A percentile compares a stretch with the other conserved stretches of the same genome.
phyloP scores from a whole-genome alignment of 2,113 vertebrate genomes.

The Carassius auratus region DNA sequence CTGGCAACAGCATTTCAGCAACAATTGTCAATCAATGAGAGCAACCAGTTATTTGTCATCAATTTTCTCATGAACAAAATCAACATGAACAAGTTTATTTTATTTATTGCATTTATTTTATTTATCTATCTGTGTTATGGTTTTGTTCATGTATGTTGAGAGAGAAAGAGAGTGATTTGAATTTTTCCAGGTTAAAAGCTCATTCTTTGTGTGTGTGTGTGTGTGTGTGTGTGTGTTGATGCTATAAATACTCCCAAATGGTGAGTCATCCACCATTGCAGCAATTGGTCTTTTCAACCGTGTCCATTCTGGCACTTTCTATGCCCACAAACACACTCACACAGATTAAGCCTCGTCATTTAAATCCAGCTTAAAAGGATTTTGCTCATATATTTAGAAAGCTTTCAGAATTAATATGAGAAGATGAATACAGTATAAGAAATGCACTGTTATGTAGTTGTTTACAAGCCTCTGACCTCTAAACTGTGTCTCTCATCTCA shows the following conservation, averaged over 20 bases:
- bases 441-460: background rate
- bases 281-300: conserved; percentile 25
- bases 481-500: background rate
- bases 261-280: conserved; percentile 39
- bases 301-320: conserved; percentile 26
- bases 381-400: conserved; percentile 11
- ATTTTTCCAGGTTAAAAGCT: background rate
- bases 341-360: conserved; percentile 16
- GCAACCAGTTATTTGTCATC: background rate
- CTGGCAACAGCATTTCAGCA: background rate
- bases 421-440: background rate
- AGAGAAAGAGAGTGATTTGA: background rate
- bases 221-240: background rate
- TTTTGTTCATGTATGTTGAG: background rate
- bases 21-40: background rate
- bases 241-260: conserved; percentile 35
- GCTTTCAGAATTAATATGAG: background rate
- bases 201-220: background rate
- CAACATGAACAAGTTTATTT: too few relatives aligned
- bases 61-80: too few relatives aligned
- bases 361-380: conserved; percentile 22
- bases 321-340: conserved; percentile 10
- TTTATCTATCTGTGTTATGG: background rate
- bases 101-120: too few relatives aligned
- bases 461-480: conserved; percentile 3